Conservation (phyloP, 2,113 vertebrate genomes). For the Channa maculata region DNA sequence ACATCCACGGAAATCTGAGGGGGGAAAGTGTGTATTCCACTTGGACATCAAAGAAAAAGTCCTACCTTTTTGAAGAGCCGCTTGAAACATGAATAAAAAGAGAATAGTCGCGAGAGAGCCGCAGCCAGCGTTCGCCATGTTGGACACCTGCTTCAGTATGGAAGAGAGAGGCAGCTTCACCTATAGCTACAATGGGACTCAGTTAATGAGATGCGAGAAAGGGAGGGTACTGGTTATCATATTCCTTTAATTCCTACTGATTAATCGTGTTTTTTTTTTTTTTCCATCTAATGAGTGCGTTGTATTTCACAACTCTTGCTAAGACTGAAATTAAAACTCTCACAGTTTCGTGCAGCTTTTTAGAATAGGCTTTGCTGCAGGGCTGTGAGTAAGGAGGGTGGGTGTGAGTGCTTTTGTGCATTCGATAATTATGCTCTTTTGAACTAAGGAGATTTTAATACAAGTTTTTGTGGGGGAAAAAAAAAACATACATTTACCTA, state of each 20-base stretch:
- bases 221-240: slow-evolving; percentile 66
- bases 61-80: slow-evolving; percentile 90
- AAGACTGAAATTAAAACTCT: too few relatives aligned
- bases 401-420: neutral
- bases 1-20: slow-evolving; percentile 12
- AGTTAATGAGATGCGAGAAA: slow-evolving; percentile 82
- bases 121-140: slow-evolving; percentile 90
- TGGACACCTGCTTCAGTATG: slow-evolving; percentile 95
- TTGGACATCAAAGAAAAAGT: slow-evolving; percentile 20
- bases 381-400: neutral
- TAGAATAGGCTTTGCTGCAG: neutral
- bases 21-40: slow-evolving; percentile 27
- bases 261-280: neutral
- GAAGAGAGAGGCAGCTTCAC: slow-evolving; percentile 83
- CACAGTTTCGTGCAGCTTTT: neutral
- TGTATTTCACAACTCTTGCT: too few relatives aligned
- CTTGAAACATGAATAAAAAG: slow-evolving; percentile 85
- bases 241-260: slow-evolving; percentile 32
- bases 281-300: too few relatives aligned
- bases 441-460: too few relatives aligned
- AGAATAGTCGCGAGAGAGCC: slow-evolving; percentile 86
- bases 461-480: too few relatives aligned
- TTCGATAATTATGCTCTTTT: too few relatives aligned
- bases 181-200: slow-evolving; percentile 74
- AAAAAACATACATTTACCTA: too few relatives aligned